Base-by-base conservation (phyloP, 2,888 invertebrate species). In the Protodeltote pygarga region DNA sequence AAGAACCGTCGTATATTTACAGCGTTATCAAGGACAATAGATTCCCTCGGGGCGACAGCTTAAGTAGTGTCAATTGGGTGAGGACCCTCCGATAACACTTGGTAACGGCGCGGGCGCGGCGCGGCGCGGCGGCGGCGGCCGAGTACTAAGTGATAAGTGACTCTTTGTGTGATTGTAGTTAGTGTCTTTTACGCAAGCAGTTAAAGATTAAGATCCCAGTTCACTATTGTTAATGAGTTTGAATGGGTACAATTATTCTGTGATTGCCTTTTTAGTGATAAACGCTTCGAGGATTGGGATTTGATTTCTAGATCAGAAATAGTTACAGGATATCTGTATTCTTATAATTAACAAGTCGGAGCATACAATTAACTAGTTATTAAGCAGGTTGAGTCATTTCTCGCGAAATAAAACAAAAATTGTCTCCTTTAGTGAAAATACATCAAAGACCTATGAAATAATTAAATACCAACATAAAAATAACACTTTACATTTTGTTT, bases 41-140 rank as follows among this genome's bases (percentile, higher is more conserved):
- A 42, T 37, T 48, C 50, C 37, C 45, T 3, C 20, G 33, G 35
- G 61, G 19, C 28, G 38, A 46, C 61, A 53, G 53, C 23, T 55
- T 60, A 68, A 69, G 69, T 66, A 60, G 50, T 49, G 55, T 52
- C 59, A 48, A 65, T 57, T 34, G 51, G 23, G 14, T 5, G 11
- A 45, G 25, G 42, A 16, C 24, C 27, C 34, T 49, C 39, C 28
- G 59, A 59, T 59, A 60, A 57, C 48, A 53, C 40, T 35, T 41
- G 34, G 55, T 68, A 49, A 46, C 55, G 38, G 24, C 8, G 21
- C 20, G 19, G 5, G 19, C n/a, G 19, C 19, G 6, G 6, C 2
- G 1, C 1, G 5, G 5, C 19, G 19, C 19, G 2, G 5, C 6
- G 6, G 19, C 19, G 4, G 29, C 31, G n/a, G n/a, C 4, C 5